Percentiles rank a stretch among this genome's conserved stretches.
Conservation (phyloP, 2,888 invertebrate genomes). For the Pachliopta kotzebuea region DNA sequence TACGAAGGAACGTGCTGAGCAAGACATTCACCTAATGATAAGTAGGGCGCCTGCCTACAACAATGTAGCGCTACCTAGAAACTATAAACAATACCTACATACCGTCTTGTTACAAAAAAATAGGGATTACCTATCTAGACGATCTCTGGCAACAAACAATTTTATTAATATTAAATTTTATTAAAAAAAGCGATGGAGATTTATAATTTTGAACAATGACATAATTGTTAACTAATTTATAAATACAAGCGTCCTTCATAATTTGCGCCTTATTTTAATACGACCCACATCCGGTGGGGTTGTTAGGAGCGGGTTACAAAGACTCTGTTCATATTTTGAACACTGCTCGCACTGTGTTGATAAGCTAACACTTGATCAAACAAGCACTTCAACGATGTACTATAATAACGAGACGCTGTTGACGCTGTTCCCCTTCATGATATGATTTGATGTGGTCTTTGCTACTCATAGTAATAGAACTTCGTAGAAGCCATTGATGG, state of each 20-base stretch:
- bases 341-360: constrained; percentile 57
- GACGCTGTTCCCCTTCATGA: constrained; percentile 10
- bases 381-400: constrained; percentile 39
- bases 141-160: too few species aligned
- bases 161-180: too few species aligned
- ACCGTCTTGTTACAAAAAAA: too few species aligned
- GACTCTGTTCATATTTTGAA: constrained; percentile 52
- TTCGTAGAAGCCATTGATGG: neutral
- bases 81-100: too few species aligned
- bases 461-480: neutral
- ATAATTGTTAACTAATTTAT: neutral
- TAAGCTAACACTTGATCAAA: constrained; percentile 74
- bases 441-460: neutral
- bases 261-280: constrained; percentile 22
- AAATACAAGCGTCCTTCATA: neutral
- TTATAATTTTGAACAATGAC: neutral
- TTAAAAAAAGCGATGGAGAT: neutral
- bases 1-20: too few species aligned
- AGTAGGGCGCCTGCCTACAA: too few species aligned
- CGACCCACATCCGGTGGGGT: constrained; percentile 57
- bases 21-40: too few species aligned
- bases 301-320: constrained; percentile 49
- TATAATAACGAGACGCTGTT: constrained; percentile 22
- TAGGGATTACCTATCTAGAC: too few species aligned
- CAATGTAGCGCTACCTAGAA: too few species aligned